phyloP scores from a whole-genome alignment of 2,113 vertebrate species.

The Scopus umbretta region DNA sequence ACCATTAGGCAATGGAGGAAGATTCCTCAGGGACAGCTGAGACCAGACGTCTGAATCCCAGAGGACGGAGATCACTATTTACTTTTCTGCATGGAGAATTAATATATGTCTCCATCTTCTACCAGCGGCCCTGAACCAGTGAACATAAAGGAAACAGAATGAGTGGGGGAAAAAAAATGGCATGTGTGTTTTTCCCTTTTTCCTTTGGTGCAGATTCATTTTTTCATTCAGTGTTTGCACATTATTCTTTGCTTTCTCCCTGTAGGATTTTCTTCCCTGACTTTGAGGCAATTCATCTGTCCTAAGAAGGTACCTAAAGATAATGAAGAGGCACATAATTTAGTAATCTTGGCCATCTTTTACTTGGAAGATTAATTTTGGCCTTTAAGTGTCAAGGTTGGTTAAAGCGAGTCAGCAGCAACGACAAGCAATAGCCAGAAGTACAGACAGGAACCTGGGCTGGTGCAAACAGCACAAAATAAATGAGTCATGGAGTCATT shows the following conservation, averaged over 20 bases:
- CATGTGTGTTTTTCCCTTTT: slow-evolving; percentile 49
- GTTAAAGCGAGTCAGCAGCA: slow-evolving; percentile 51
- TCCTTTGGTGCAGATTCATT: slow-evolving; percentile 17
- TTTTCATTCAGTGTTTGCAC: slow-evolving; percentile 48
- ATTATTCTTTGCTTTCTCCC: slow-evolving; percentile 51
- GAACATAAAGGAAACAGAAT: slow-evolving; percentile 61
- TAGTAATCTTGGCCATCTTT: slow-evolving; percentile 53
- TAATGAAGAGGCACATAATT: slow-evolving; percentile 57
- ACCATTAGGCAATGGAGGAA: slow-evolving; percentile 61
- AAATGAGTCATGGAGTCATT: slow-evolving; percentile 4
- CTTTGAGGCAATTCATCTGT: slow-evolving; percentile 51
- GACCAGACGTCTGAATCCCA: slow-evolving; percentile 67
- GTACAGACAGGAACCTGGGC: slow-evolving; percentile 23
- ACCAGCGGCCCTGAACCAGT: slow-evolving; percentile 46
- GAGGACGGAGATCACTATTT: slow-evolving; percentile 65
- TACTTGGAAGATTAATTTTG: slow-evolving; percentile 66
- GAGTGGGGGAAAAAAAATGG: slow-evolving; percentile 37
- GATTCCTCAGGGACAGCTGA: slow-evolving; percentile 63
- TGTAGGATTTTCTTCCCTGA: slow-evolving; percentile 56
- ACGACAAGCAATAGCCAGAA: neutral
- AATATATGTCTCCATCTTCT: slow-evolving; percentile 76
- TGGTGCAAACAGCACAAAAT: neutral
- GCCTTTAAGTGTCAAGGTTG: slow-evolving; percentile 59
- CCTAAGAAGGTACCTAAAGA: slow-evolving; percentile 49
- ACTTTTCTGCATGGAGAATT: slow-evolving; percentile 76